These are phyloP conservation scores for Patella depressa DNA, from an alignment of 2,888 invertebrate species.

Conservation along the genomic window DNA sequence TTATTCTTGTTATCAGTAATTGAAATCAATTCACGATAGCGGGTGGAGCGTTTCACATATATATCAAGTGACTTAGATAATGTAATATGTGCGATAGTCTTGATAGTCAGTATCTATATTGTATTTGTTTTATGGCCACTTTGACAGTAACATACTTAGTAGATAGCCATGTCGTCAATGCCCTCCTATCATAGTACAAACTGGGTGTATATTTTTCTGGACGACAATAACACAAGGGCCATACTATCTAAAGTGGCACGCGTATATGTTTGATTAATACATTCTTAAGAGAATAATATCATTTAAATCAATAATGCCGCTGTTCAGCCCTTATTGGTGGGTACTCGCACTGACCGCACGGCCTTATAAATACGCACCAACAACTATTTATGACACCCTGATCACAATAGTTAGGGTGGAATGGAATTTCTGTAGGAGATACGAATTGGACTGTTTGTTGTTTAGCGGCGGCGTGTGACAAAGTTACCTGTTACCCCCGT, in stretches of 20 bases:
- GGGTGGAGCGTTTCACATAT: no score
- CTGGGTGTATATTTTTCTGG: background rate
- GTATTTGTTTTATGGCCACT: no score
- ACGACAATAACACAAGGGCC: background rate
- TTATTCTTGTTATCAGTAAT: no score
- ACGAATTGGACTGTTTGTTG: slow-evolving; percentile 2
- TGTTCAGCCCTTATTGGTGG: slow-evolving; percentile 3
- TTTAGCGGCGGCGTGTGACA: background rate
- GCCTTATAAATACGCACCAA: background rate
- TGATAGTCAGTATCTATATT: no score
- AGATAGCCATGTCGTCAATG: no score
- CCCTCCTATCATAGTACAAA: background rate
- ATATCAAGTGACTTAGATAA: no score
- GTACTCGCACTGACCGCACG: slow-evolving; percentile 4
- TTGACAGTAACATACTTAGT: no score
- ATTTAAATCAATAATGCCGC: background rate
- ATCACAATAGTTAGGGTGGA: slow-evolving; percentile 11
- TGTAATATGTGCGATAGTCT: no score
- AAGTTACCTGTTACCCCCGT: background rate
- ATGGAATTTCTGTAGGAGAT: slow-evolving; percentile 1
- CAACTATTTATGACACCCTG: background rate
- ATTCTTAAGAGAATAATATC: slow-evolving; percentile 1
- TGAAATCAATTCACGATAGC: no score
- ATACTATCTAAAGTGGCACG: background rate
- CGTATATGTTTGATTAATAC: slow-evolving; percentile 6